Evolutionary conservation across 2,113 vertebrate species (phyloP), one percentile per base, ranked within the genome.

Genomic region (Marmota flaviventris): DNA sequence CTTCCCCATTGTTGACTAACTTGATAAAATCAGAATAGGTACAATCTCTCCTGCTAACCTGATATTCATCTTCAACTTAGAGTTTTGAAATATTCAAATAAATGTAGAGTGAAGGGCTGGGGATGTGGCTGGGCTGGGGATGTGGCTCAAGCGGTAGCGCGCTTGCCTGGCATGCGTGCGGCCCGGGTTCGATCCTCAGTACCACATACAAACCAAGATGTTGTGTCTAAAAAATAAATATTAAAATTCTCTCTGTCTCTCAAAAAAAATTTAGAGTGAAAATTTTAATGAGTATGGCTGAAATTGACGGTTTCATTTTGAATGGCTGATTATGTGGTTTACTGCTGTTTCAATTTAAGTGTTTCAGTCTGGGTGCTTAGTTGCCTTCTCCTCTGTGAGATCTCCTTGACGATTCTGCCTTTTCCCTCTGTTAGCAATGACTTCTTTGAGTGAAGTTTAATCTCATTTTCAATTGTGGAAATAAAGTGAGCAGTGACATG

Each of bases 361-460:
- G 10, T 95, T 96, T 94, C 69, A 61, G 29, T 83, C 84, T 95
- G 73, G 69, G 94, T 91, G 65, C 84, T 93, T 94, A 76, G 89
- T 85, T 91, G 79, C 78, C 58, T 27, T 81, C 53, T 95, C n/a
- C 42, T 65, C 45, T 82, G 58, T 84, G 87, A 94, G 51, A 85
- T 39, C 39, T 39, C 39, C 39, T 39, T 39, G 39, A 39, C 39
- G 39, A 39, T 77, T 65, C 51, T 84, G 77, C 18, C 72, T 84
- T 92, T 77, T 72, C 18, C 27, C 45, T 61, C 61, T 67, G 20
- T 5, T 45, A 93, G 45, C 61, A 73, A 18, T 56, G 86, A 72
- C 70, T 91, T 96, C 51, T 95, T 81, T 51, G 76, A 67, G 56
- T 5, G 58, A 94, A 86, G 39, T 70, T n/a, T 93, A 94, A 94